These are phyloP conservation scores for Panagrolaimus sp. DNA, from an alignment of 1,140 invertebrate species.

Conservation along the genomic window DNA sequence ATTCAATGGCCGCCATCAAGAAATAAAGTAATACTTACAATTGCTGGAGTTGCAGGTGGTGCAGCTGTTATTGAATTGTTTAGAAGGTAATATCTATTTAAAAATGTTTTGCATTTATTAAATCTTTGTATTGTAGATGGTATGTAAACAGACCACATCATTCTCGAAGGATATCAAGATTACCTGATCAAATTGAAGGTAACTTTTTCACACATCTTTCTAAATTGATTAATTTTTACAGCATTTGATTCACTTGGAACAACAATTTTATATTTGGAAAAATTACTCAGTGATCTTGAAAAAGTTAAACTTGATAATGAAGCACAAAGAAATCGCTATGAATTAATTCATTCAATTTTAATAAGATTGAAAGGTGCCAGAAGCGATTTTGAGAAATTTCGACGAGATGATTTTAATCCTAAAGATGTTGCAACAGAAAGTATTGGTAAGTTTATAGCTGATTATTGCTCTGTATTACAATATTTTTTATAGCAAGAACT, in stretches of 20 bases:
- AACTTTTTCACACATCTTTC: background rate
- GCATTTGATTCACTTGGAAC: background rate
- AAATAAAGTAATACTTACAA: background rate
- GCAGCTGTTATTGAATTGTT: background rate
- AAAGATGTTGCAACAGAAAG: conserved; percentile 33
- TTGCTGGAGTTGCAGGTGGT: background rate
- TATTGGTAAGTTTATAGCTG: conserved; percentile 17
- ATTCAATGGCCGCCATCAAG: background rate
- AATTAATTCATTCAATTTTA: conserved; percentile 37
- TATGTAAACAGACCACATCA: background rate
- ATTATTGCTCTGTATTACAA: background rate
- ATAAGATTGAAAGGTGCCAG: conserved; percentile 28
- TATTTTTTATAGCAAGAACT: conserved; percentile 27
- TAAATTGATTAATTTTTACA: background rate
- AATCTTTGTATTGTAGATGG: background rate
- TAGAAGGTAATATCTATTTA: background rate
- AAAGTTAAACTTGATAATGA: conserved; percentile 33
- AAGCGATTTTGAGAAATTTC: conserved; percentile 34
- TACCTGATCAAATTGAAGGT: background rate
- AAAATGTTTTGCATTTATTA: background rate
- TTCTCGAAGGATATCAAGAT: background rate
- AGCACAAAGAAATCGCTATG: conserved; percentile 29
- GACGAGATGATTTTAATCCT: conserved; percentile 15
- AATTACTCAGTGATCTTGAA: conserved; percentile 29
- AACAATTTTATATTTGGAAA: conserved; percentile 19